Percentiles rank a stretch among this genome's conserved stretches.
Evolutionary conservation across 2,113 vertebrate genomes (phyloP).

Genomic region (Turnix velox): DNA sequence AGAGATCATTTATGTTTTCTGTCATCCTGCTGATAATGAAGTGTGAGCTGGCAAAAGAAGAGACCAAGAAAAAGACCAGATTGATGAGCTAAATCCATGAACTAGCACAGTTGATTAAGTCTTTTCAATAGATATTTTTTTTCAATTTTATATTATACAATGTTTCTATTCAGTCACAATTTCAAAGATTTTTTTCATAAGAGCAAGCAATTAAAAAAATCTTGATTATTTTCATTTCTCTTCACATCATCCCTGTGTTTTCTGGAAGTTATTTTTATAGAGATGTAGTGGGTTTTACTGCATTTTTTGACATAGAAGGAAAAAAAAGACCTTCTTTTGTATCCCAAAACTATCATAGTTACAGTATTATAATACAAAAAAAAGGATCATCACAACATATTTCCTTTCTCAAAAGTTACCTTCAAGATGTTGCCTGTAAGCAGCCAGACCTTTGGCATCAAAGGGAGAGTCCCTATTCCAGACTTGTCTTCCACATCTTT

Average conservation of each 20-base stretch:
- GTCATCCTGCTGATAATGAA: not conserved
- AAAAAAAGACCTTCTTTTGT: not conserved
- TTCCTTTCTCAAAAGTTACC: not conserved
- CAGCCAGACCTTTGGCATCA: not conserved
- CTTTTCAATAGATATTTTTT: not conserved
- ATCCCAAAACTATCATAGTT: not conserved
- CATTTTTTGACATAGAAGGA: not conserved
- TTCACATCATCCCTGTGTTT: not conserved
- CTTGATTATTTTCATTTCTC: not conserved
- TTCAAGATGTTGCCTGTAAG: not conserved
- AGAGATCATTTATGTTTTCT: not conserved
- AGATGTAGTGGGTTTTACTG: rapidly evolving
- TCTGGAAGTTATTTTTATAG: not conserved
- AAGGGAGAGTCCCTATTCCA: not conserved
- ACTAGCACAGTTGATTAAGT: not conserved
- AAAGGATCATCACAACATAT: not conserved
- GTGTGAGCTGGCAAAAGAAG: not conserved
- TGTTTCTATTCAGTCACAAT: not conserved
- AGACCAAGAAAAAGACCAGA: not conserved
- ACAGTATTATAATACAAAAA: not conserved
- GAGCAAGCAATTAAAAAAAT: not conserved
- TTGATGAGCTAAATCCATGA: not conserved
- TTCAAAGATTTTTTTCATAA: not conserved
- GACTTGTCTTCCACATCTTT: not conserved
- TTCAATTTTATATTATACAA: not conserved